Evolutionary conservation across 2,113 vertebrate genomes (phyloP).

Genomic region (Edolisoma coerulescens): DNA sequence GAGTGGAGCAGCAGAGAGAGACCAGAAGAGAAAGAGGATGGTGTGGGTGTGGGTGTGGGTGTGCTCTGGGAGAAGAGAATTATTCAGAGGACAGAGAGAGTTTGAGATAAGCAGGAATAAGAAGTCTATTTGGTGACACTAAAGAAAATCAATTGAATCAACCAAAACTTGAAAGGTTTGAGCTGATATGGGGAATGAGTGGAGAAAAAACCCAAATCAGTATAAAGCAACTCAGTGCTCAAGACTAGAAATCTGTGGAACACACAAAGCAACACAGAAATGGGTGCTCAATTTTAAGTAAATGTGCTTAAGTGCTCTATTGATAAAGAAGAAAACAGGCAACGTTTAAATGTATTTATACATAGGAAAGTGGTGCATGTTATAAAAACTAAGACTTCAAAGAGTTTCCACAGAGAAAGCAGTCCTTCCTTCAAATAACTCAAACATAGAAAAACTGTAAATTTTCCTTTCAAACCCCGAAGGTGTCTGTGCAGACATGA

Average conservation of each 20-base stretch:
- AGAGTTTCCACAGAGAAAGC: neutral
- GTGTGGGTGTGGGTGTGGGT: neutral
- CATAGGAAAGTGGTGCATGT: neutral
- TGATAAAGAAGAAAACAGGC: neutral
- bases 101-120: neutral
- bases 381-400: neutral
- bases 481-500: neutral
- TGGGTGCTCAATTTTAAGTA: neutral
- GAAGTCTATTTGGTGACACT: neutral
- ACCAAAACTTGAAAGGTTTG: neutral
- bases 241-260: neutral
- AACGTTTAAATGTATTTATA: neutral
- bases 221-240: neutral
- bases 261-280: neutral
- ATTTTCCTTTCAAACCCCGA: neutral
- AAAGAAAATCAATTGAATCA: neutral
- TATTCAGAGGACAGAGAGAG: neutral
- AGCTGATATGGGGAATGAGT: neutral
- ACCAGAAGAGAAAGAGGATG: neutral
- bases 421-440: neutral
- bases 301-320: neutral
- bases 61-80: neutral
- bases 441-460: neutral
- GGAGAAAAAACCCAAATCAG: accelerated
- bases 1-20: neutral